These are phyloP conservation scores for Platyscapa corneri DNA, from an alignment of 1,140 invertebrate species.

Conservation along the genomic window DNA sequence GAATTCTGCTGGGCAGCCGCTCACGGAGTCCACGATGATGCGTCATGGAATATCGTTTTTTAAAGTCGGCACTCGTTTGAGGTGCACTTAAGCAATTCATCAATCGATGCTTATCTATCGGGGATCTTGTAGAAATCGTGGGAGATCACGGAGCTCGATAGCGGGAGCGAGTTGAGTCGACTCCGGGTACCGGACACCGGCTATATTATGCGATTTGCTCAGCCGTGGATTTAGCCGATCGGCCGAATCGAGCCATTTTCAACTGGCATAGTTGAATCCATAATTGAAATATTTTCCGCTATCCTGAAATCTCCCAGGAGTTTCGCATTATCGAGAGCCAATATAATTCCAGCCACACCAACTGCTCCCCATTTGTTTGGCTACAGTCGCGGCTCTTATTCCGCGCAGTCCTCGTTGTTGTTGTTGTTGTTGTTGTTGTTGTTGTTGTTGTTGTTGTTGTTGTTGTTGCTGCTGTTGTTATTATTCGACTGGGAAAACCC, in stretches of 20 bases:
- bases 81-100: slow-evolving; percentile 54
- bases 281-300: slow-evolving; percentile 55
- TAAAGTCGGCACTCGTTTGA: slow-evolving; percentile 53
- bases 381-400: too few relatives aligned
- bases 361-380: too few relatives aligned
- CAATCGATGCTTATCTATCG: slow-evolving; percentile 52
- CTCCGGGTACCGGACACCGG: too few relatives aligned
- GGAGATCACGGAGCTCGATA: slow-evolving; percentile 50
- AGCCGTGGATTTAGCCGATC: background rate
- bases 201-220: slow-evolving; percentile 34
- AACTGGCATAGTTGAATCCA: slow-evolving; percentile 51
- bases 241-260: background rate
- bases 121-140: slow-evolving; percentile 55
- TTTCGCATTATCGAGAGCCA: slow-evolving; percentile 32
- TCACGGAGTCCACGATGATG: slow-evolving; percentile 17
- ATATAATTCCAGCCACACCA: slow-evolving; percentile 16
- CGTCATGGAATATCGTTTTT: slow-evolving; percentile 30
- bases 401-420: too few relatives aligned
- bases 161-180: slow-evolving; percentile 11
- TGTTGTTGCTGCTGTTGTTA: too few relatives aligned
- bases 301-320: slow-evolving; percentile 10
- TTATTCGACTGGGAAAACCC: too few relatives aligned
- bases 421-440: too few relatives aligned
- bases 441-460: too few relatives aligned
- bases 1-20: slow-evolving; percentile 4